phyloP scores from a whole-genome alignment of 2,113 vertebrate species.

The Catharus fuscescens region DNA sequence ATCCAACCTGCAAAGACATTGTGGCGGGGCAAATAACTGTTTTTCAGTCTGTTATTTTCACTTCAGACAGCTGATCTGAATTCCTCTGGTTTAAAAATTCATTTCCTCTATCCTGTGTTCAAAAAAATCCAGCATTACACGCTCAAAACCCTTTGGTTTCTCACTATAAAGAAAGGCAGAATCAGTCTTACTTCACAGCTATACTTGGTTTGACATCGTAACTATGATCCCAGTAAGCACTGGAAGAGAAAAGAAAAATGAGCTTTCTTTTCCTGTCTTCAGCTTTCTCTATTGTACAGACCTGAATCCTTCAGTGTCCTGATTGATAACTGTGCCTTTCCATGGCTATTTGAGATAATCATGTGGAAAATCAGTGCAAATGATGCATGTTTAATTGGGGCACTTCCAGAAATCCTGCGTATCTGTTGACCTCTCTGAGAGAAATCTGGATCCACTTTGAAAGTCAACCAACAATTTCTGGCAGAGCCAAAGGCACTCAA shows the following conservation, averaged over 20 bases:
- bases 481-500: background rate
- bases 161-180: background rate
- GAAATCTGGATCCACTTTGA: slow-evolving; percentile 48
- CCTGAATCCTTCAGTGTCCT: background rate
- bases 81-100: background rate
- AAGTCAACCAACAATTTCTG: slow-evolving; percentile 37
- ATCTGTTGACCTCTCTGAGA: slow-evolving; percentile 29
- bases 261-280: background rate
- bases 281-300: background rate
- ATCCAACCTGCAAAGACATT: background rate
- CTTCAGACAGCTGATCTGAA: background rate
- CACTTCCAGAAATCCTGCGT: slow-evolving; percentile 40
- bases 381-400: slow-evolving; percentile 53
- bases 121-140: background rate
- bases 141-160: background rate
- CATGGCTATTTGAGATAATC: slow-evolving; percentile 61
- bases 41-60: background rate
- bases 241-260: background rate
- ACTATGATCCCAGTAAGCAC: background rate
- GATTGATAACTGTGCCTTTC: slow-evolving; percentile 60
- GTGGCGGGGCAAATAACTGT: background rate
- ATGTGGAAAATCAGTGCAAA: slow-evolving; percentile 68
- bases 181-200: background rate
- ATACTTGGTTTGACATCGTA: background rate
- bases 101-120: background rate